Evolutionary conservation across 2,888 invertebrate species (phyloP), one percentile per base, ranked within the genome.

Genomic region (Cephus spinipes): DNA sequence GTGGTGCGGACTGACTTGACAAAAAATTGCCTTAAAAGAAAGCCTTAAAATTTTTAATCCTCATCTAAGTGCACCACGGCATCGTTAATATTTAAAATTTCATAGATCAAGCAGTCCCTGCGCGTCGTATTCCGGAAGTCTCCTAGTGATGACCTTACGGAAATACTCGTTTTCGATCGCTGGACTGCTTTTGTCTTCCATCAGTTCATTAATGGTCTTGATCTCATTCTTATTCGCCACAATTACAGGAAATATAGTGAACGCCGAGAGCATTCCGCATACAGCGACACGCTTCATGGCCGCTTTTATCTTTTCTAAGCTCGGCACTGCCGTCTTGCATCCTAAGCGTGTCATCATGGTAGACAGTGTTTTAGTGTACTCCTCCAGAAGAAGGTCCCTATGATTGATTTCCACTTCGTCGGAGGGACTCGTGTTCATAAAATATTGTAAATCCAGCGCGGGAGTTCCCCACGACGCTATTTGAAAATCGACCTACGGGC

Each of bases 401-500:
- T 85, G 78, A 15, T 85, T 78, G 0, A 83, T 36, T 9, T 81
- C 77, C 4, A 88, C 83, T 0, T 88, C 85, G 23, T 83, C 81
- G 23, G 80, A 76, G 15, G 85, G 77, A 74, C 92, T 93, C 1
- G 92, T 92, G n/a, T 90, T 89, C 33, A 92, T 84, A 80, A 93
- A 93, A 81, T 93, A 93, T 75, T 88, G 91, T 31, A 93, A 82
- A 86, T 93, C 93, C 33, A 92, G 80, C 1, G 91, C 92, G 12
- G 93, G 93, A 69, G 92, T 91, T 9, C 89, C 85, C 81, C 91
- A 93, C 55, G 88, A 78, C 75, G 90, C 88, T 80, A 92, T 77
- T 89, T 93, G 93, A 79, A 92, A 93, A 82, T 93, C 93, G 74
- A 93, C 92, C 93, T 93, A 85, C 23, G 40, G 23, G 15, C 23